Percentiles rank a stretch among this genome's conserved stretches.
Evolutionary conservation across 2,888 invertebrate genomes (phyloP).

Genomic region (Oscheius myriophilus): DNA sequence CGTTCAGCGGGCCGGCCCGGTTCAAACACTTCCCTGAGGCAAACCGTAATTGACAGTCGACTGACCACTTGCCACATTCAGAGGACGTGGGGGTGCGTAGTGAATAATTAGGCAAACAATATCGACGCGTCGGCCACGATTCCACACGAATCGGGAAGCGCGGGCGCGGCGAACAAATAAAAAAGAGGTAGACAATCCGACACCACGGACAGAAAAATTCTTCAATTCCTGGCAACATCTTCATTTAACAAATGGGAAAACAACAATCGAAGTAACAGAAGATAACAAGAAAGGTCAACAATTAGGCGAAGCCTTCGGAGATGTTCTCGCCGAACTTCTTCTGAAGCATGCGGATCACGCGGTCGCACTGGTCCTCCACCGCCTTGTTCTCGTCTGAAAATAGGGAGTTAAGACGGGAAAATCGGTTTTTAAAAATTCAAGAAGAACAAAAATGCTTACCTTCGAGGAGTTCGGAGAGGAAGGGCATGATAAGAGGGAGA

Average conservation of each 20-base stretch:
- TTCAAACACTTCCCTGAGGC: too few species aligned
- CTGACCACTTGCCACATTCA: too few species aligned
- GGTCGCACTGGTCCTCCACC: slow-evolving; percentile 62
- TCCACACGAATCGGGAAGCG: slow-evolving; percentile 2
- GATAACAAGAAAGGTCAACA: slow-evolving; percentile 11
- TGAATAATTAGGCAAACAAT: too few species aligned
- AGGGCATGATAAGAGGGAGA: slow-evolving; percentile 60
- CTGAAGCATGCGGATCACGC: slow-evolving; percentile 57
- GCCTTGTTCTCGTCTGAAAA: slow-evolving; percentile 59
- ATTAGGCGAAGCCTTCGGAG: slow-evolving; percentile 30
- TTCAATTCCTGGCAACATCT: not conserved
- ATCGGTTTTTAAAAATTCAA: not conserved
- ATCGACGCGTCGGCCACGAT: too few species aligned
- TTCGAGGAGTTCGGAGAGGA: slow-evolving; percentile 62
- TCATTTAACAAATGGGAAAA: not conserved
- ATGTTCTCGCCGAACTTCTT: slow-evolving; percentile 58
- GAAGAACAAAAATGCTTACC: slow-evolving; percentile 29
- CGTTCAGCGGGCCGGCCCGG: too few species aligned
- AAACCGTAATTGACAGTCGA: too few species aligned
- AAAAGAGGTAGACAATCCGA: not conserved
- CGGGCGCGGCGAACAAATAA: slow-evolving; percentile 9
- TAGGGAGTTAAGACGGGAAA: slow-evolving; percentile 7
- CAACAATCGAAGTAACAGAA: slow-evolving; percentile 21
- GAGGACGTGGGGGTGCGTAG: too few species aligned
- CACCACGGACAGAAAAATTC: not conserved